These are phyloP conservation scores for Myoxocephalus aenaeus DNA, from an alignment of 2,797 vertebrate species.

Conservation along the genomic window DNA sequence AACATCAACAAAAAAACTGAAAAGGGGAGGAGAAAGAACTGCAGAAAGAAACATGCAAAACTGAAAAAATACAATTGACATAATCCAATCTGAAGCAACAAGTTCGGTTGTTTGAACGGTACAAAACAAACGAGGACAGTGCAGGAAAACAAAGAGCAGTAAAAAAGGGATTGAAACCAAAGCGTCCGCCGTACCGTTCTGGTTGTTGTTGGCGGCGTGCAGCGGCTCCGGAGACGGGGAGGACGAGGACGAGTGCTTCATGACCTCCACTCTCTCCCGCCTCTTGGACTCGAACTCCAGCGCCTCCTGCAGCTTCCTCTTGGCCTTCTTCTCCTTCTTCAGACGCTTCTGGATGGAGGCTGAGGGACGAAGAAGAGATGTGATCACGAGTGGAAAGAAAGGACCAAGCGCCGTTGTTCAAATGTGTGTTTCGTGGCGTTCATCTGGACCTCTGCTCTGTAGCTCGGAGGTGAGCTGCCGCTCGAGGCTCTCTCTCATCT, in stretches of 20 bases:
- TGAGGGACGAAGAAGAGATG: slow-evolving; percentile 36
- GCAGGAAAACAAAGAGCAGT: no score
- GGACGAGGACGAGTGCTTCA: slow-evolving; percentile 90
- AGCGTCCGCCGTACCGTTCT: slow-evolving; percentile 17
- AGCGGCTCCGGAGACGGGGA: slow-evolving; percentile 75
- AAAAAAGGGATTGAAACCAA: neutral
- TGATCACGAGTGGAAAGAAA: neutral
- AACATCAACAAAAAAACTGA: neutral
- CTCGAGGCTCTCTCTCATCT: slow-evolving; percentile 94
- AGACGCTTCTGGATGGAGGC: slow-evolving; percentile 96
- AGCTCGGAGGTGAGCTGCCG: slow-evolving; percentile 93
- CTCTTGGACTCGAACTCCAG: slow-evolving; percentile 95
- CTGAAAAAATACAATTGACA: neutral
- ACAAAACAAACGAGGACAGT: no score
- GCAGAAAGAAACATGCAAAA: neutral
- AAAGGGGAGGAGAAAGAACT: neutral
- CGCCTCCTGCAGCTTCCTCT: slow-evolving; percentile 97
- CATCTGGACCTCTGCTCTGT: slow-evolving; percentile 86
- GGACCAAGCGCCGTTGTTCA: neutral
- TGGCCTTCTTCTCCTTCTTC: slow-evolving; percentile 97
- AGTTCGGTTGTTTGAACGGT: no score
- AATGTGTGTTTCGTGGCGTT: neutral
- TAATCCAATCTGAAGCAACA: no score
- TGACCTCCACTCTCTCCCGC: slow-evolving; percentile 91
- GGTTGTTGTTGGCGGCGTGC: slow-evolving; percentile 68